Conservation (phyloP, 2,113 vertebrate genomes). For the Sturnira hondurensis region DNA sequence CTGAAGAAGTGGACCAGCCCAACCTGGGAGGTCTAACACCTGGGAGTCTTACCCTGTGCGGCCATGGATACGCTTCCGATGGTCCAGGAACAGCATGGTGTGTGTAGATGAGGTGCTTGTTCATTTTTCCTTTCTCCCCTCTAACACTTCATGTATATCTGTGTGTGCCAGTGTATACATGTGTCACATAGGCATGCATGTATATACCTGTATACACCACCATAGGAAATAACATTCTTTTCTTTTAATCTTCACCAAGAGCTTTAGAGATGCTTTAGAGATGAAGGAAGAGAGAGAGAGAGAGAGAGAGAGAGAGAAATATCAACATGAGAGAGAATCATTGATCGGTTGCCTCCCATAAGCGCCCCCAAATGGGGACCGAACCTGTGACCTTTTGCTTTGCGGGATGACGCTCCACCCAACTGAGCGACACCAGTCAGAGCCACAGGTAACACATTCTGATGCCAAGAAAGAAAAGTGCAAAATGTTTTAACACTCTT, state of each 20-base stretch:
- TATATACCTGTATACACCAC: not conserved
- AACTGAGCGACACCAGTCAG: too few relatives aligned
- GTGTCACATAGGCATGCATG: too few relatives aligned
- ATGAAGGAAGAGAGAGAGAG: too few relatives aligned
- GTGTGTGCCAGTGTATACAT: accelerated
- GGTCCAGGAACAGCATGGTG: not conserved
- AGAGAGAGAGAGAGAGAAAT: too few relatives aligned
- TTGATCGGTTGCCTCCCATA: too few relatives aligned
- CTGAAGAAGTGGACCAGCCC: not conserved
- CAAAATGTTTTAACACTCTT: not conserved
- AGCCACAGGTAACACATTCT: not conserved
- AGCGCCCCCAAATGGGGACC: too few relatives aligned
- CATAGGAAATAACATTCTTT: not conserved
- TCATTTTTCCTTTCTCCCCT: not conserved
- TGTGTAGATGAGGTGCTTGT: not conserved
- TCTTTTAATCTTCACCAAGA: too few relatives aligned
- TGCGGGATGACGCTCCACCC: too few relatives aligned
- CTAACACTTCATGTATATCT: not conserved
- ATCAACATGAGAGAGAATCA: too few relatives aligned
- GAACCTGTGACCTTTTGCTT: too few relatives aligned
- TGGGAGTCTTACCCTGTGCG: not conserved
- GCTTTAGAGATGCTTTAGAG: too few relatives aligned
- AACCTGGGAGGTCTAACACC: not conserved
- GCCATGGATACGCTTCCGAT: not conserved
- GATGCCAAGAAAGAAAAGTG: not conserved